A percentile compares a stretch with the other conserved stretches of the same genome.
phyloP scores from a whole-genome alignment of 2,888 invertebrate genomes.

The Netelia fuscicornis region DNA sequence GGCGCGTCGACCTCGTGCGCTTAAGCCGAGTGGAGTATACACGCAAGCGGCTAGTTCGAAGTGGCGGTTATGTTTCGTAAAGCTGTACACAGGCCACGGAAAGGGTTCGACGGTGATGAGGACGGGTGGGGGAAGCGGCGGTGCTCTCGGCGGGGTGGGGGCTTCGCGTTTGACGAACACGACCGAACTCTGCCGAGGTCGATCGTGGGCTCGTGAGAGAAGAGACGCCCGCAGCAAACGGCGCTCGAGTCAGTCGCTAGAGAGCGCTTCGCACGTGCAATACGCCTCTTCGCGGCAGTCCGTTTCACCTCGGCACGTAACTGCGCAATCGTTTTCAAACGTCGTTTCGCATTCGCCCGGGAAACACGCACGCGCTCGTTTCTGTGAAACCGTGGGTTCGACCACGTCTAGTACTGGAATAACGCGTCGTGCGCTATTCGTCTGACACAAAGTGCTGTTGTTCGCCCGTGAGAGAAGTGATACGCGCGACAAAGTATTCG shows the following conservation, averaged over 20 bases:
- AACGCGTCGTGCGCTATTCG: constrained; percentile 9
- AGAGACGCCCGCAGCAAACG: constrained; percentile 72
- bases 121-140: background rate
- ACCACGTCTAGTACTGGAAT: too few relatives aligned
- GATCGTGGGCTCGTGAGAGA: constrained; percentile 35
- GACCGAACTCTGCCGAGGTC: constrained; percentile 53
- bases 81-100: constrained; percentile 12
- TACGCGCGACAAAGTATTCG: background rate
- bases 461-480: background rate
- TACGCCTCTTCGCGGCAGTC: constrained; percentile 75
- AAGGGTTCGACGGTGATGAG: constrained; percentile 48
- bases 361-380: constrained; percentile 60
- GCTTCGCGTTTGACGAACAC: constrained; percentile 51
- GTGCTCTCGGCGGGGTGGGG: constrained; percentile 34
- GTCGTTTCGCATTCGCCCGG: constrained; percentile 70
- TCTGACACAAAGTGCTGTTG: constrained; percentile 2
- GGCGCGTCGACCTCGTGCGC: constrained; percentile 70
- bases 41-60: constrained; percentile 68
- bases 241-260: constrained; percentile 79
- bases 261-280: constrained; percentile 79
- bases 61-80: constrained; percentile 80
- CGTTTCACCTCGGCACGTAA: constrained; percentile 70
- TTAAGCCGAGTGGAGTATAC: constrained; percentile 77
- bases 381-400: background rate
- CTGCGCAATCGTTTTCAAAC: constrained; percentile 78